These are phyloP conservation scores for Origma solitaria DNA, from an alignment of 2,113 vertebrate genomes.

Conservation along the genomic window DNA sequence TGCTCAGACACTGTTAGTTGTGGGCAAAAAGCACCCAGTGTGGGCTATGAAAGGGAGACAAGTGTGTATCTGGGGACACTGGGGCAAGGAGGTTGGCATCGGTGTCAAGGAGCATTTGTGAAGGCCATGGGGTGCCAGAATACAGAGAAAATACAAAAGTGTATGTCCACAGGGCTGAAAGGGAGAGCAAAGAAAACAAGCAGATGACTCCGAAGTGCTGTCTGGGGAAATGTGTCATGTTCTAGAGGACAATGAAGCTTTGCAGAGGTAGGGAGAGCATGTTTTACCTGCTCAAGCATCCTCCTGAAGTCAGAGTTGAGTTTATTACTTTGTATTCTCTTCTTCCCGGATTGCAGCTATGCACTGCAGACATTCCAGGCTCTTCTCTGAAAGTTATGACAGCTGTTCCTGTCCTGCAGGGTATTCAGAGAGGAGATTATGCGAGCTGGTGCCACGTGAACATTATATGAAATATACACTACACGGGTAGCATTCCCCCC, in stretches of 20 bases:
- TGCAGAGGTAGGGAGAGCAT: neutral
- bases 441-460: neutral
- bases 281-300: slow-evolving; percentile 51
- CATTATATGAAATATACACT: no score
- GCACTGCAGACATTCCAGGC: slow-evolving; percentile 42
- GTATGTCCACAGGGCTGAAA: neutral
- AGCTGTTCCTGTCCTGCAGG: neutral
- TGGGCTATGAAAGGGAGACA: neutral
- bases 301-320: slow-evolving; percentile 41
- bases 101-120: neutral
- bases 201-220: neutral
- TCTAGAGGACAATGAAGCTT: neutral
- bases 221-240: fast-evolving
- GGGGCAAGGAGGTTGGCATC: neutral
- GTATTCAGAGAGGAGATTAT: neutral
- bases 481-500: no score
- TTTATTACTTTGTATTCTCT: neutral
- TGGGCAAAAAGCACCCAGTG: neutral
- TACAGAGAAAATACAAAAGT: neutral
- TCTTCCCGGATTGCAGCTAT: neutral
- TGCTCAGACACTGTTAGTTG: neutral
- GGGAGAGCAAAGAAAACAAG: neutral
- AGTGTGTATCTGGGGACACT: neutral
- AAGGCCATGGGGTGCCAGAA: neutral
- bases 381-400: neutral